These are phyloP conservation scores for Chrysina gloriosa DNA, from an alignment of 2,888 invertebrate genomes.

Conservation along the genomic window DNA sequence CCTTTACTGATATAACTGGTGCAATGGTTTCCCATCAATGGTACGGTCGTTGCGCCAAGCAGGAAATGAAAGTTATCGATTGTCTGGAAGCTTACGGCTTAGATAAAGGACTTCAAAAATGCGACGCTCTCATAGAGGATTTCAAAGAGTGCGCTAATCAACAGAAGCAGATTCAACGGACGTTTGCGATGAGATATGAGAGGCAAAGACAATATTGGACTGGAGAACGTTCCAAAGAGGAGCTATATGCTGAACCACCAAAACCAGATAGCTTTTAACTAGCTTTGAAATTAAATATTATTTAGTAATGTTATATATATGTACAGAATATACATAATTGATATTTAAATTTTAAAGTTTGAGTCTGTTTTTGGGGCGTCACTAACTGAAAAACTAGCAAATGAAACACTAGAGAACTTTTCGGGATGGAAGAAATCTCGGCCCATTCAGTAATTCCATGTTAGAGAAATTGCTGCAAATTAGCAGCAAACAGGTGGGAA, in stretches of 20 bases:
- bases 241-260: slow-evolving; percentile 69
- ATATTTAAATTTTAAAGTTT: too few species aligned
- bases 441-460: too few species aligned
- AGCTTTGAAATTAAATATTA: neutral
- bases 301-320: neutral
- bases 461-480: too few species aligned
- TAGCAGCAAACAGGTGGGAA: too few species aligned
- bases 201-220: slow-evolving; percentile 70
- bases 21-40: slow-evolving; percentile 74
- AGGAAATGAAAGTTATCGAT: slow-evolving; percentile 79
- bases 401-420: too few species aligned
- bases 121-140: slow-evolving; percentile 73
- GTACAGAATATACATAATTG: too few species aligned
- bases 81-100: slow-evolving; percentile 85
- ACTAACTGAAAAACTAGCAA: too few species aligned
- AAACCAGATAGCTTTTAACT: slow-evolving; percentile 72
- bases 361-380: too few species aligned
- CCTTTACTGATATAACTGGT: slow-evolving; percentile 79
- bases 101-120: slow-evolving; percentile 73
- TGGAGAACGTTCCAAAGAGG: slow-evolving; percentile 70
- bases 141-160: slow-evolving; percentile 76
- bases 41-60: slow-evolving; percentile 72
- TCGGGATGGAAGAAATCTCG: too few species aligned
- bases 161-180: slow-evolving; percentile 72
- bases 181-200: slow-evolving; percentile 73